Conservation (phyloP, 2,113 vertebrate species). For the Ochotona princeps region DNA sequence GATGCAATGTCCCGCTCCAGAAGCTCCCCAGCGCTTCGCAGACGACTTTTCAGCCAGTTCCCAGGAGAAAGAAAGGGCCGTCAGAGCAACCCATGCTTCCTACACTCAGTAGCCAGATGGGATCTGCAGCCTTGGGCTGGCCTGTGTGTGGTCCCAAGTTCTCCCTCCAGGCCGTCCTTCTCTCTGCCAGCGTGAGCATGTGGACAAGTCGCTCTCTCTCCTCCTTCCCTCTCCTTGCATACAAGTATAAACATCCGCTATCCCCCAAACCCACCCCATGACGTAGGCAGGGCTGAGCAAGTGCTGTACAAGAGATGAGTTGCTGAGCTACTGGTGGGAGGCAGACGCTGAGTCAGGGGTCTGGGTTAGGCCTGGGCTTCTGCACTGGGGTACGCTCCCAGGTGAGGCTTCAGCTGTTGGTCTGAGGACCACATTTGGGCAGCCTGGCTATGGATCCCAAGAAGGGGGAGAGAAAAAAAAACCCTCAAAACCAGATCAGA, state of each 20-base stretch:
- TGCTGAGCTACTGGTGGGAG: no score
- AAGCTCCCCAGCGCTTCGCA: no score
- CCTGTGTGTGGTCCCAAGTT: background rate
- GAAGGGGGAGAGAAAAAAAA: no score
- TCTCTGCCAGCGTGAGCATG: background rate
- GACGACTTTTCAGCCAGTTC: background rate
- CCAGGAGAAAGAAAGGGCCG: background rate
- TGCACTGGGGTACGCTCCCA: background rate
- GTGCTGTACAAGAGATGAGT: background rate
- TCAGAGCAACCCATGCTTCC: background rate
- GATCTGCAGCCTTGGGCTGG: background rate
- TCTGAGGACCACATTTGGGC: background rate
- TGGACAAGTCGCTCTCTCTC: background rate
- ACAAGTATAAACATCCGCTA: background rate
- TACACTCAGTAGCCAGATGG: slow-evolving; percentile 48
- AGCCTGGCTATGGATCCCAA: background rate
- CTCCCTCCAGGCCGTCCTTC: background rate
- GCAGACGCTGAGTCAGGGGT: background rate
- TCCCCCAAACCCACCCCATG: background rate
- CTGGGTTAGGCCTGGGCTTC: background rate
- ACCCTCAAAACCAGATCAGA: background rate
- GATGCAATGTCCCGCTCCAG: no score
- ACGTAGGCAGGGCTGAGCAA: background rate
- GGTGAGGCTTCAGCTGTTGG: no score
- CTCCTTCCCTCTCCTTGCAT: background rate